Percentiles rank a stretch among this genome's conserved stretches.
These are phyloP conservation scores for Ursus arctos DNA, from an alignment of 2,113 vertebrate species.

Conservation along the genomic window DNA sequence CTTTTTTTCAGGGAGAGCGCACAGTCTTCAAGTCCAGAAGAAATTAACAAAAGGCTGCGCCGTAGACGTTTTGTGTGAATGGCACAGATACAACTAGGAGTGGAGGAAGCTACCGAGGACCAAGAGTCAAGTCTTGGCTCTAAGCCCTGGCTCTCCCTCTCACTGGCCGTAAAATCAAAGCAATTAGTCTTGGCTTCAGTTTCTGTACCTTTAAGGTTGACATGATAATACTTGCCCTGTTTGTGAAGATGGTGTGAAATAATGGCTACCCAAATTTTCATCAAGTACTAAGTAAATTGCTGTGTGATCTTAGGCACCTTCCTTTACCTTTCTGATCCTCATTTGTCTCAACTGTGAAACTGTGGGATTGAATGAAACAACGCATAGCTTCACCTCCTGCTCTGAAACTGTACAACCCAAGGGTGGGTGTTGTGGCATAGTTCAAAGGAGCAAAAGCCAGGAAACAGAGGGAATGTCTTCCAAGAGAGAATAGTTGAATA, in stretches of 20 bases:
- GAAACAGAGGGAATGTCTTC: background rate
- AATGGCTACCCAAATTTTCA: background rate
- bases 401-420: background rate
- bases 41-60: background rate
- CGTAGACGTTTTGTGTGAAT: background rate
- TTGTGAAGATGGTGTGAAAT: background rate
- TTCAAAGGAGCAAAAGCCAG: slow-evolving; percentile 4
- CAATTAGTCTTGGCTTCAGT: background rate
- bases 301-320: background rate
- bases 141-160: background rate
- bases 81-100: background rate
- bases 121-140: background rate
- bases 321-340: slow-evolving; percentile 29
- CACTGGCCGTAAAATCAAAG: background rate
- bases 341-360: background rate
- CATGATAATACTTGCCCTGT: background rate
- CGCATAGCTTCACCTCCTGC: background rate
- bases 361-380: background rate
- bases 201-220: background rate
- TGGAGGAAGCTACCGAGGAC: background rate
- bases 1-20: background rate
- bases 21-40: background rate
- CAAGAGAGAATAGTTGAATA: background rate
- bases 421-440: background rate
- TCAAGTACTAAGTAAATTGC: background rate